Conservation (phyloP, 1,140 invertebrate species). For the Phymorhynchus buccinoides region DNA sequence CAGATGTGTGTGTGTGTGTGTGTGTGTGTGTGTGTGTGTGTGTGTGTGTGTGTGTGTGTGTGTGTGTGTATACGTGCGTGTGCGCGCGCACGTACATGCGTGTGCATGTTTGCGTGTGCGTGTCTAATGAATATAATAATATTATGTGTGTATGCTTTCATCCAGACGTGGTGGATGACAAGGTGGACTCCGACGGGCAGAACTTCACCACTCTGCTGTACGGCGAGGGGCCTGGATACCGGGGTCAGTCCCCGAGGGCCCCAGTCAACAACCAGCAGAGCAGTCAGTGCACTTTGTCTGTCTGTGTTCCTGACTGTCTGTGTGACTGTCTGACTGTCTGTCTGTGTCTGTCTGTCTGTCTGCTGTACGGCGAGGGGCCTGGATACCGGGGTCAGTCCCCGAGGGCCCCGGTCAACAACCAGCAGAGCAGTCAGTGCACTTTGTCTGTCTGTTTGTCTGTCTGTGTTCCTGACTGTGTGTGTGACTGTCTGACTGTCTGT, state of each 20-base stretch:
- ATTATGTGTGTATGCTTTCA: slow-evolving; percentile 74
- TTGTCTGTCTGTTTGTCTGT: not conserved
- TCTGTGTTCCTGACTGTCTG: not conserved
- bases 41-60: not conserved
- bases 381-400: not conserved
- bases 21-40: not conserved
- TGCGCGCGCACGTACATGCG: slow-evolving; percentile 61
- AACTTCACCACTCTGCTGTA: not conserved
- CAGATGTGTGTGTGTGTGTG: not conserved
- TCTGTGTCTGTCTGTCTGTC: too few species aligned
- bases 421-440: not conserved
- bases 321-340: not conserved
- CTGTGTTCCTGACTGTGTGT: not conserved
- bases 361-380: slow-evolving; percentile 15
- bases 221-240: slow-evolving; percentile 17
- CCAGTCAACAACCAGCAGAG: not conserved
- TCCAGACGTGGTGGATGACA: not conserved
- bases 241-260: not conserved
- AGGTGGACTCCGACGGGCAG: not conserved
- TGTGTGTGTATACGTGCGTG: not conserved
- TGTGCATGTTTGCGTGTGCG: slow-evolving; percentile 59
- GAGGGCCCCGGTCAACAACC: not conserved
- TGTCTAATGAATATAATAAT: too few species aligned
- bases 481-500: not conserved
- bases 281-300: not conserved